Percentiles rank a stretch among this genome's conserved stretches.
phyloP scores from a whole-genome alignment of 2,888 invertebrate genomes.

The Ophonus ardosiacus region DNA sequence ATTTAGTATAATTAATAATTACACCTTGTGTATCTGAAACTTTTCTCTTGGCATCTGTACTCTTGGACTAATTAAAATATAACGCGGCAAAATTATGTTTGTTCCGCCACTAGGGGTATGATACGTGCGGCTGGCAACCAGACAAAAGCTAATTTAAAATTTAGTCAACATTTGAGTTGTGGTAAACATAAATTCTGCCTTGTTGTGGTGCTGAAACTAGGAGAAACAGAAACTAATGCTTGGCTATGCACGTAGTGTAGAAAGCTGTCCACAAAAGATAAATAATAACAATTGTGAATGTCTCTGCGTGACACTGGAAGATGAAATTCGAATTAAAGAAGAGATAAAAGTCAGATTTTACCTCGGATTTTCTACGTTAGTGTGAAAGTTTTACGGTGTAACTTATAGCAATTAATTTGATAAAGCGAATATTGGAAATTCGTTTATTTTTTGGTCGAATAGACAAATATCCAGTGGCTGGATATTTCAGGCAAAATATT shows the following conservation, averaged over 20 bases:
- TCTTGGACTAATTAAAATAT: neutral
- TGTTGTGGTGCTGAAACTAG: conserved; percentile 1
- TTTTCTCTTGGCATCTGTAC: neutral
- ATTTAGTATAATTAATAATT: conserved; percentile 10
- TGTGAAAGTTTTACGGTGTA: too few relatives aligned
- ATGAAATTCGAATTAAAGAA: neutral
- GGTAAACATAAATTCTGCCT: conserved; percentile 18
- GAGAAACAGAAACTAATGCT: conserved; percentile 7
- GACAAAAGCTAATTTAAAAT: conserved; percentile 25
- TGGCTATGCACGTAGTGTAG: neutral
- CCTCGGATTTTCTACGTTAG: too few relatives aligned
- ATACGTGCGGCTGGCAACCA: neutral
- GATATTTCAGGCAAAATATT: too few relatives aligned
- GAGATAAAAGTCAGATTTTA: too few relatives aligned
- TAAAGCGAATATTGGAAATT: too few relatives aligned
- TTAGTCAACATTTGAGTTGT: conserved; percentile 32
- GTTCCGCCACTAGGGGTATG: neutral
- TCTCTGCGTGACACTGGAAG: neutral
- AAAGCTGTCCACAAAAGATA: neutral
- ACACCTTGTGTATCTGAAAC: neutral
- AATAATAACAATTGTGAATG: neutral
- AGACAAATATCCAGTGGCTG: too few relatives aligned
- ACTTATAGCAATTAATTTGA: too few relatives aligned
- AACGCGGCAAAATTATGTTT: neutral
- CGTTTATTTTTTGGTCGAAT: too few relatives aligned